Conservation (phyloP, 2,113 vertebrate species). For the Acrocephalus arundinaceus region DNA sequence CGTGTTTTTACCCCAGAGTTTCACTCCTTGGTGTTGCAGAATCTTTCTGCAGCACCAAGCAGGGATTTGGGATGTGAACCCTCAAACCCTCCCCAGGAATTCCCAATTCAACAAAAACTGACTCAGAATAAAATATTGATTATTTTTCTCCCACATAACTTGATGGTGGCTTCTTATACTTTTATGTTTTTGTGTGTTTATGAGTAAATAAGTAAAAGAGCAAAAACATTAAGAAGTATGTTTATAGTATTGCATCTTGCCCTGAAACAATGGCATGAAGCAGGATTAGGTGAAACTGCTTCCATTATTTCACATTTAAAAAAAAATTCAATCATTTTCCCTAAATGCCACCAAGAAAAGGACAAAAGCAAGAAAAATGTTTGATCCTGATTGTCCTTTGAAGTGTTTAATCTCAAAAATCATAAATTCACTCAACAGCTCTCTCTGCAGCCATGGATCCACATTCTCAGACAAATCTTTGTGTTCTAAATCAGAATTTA, state of each 20-base stretch:
- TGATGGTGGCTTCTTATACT: neutral
- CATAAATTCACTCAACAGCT: neutral
- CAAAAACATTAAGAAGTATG: neutral
- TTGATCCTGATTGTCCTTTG: neutral
- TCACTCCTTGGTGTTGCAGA: too few species aligned
- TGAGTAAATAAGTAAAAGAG: neutral
- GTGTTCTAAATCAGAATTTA: neutral
- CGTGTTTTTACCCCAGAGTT: fast-evolving
- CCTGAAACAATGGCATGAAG: neutral
- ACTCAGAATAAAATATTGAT: neutral
- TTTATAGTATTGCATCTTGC: neutral
- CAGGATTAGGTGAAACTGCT: neutral
- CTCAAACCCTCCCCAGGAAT: neutral
- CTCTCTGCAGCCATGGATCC: neutral
- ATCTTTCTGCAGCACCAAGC: neutral
- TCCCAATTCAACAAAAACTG: neutral
- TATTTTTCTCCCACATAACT: fast-evolving
- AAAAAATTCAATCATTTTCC: neutral
- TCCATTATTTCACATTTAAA: neutral
- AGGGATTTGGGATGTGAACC: neutral
- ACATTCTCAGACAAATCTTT: neutral
- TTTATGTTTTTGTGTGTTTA: neutral
- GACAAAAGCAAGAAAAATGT: neutral
- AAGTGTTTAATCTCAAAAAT: neutral
- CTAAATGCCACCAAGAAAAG: neutral